Evolutionary conservation across 2,888 invertebrate genomes (phyloP).

Genomic region (Meandrusa payeni): DNA sequence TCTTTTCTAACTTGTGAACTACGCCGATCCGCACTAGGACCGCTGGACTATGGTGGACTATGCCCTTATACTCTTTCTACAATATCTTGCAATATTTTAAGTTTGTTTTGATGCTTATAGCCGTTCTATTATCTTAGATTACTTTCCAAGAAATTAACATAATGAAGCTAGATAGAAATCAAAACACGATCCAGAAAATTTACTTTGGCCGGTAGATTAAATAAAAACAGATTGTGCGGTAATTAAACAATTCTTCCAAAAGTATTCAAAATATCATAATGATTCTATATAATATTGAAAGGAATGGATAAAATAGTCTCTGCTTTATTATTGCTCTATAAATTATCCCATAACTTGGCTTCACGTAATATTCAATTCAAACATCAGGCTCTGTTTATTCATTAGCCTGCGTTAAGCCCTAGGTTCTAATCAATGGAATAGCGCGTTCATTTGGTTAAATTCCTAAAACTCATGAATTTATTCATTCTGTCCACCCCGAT

Average conservation of each 20-base stretch:
- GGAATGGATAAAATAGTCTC: slow-evolving; percentile 1
- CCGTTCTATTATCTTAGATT: slow-evolving; percentile 3
- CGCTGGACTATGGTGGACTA: no score
- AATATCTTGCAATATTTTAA: no score
- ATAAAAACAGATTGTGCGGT: not conserved
- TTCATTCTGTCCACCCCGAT: slow-evolving; percentile 29
- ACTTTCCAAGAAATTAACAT: slow-evolving; percentile 9
- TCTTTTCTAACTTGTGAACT: no score
- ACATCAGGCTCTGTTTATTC: slow-evolving; percentile 8
- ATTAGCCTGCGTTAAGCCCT: slow-evolving; percentile 9
- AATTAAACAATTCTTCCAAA: slow-evolving; percentile 12
- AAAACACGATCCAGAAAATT: slow-evolving; percentile 2
- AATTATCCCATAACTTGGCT: not conserved
- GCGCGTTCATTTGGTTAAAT: slow-evolving; percentile 22
- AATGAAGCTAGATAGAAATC: slow-evolving; percentile 5
- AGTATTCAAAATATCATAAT: slow-evolving; percentile 1
- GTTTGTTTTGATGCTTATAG: no score
- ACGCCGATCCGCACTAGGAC: no score
- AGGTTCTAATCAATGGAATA: slow-evolving; percentile 19
- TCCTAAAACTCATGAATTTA: slow-evolving; percentile 35
- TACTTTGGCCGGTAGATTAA: slow-evolving; percentile 11
- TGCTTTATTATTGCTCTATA: slow-evolving; percentile 10
- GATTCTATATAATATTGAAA: slow-evolving; percentile 4
- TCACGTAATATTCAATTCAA: slow-evolving; percentile 12
- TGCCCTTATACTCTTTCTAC: no score